Evolutionary conservation across 2,888 invertebrate species (phyloP).

Genomic region (Acronicta leporina): DNA sequence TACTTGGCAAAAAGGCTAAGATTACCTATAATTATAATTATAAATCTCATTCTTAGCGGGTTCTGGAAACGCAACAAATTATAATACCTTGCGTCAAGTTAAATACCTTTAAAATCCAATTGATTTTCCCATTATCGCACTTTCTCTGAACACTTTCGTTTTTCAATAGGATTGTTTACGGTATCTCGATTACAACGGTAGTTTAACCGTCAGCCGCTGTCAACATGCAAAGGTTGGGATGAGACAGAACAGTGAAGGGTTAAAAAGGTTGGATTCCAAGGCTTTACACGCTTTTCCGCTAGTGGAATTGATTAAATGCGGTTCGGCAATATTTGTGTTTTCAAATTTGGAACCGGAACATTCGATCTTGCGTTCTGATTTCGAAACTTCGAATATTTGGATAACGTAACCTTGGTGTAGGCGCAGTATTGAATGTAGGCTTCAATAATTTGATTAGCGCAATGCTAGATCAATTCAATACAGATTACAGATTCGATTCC

Average conservation of each 20-base stretch:
- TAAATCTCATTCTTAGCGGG: too few species aligned
- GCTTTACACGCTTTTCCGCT: not conserved
- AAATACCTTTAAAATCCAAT: conserved; percentile 28
- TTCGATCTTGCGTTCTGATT: not conserved
- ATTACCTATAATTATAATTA: too few species aligned
- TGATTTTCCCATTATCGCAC: conserved; percentile 50
- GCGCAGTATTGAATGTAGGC: too few species aligned
- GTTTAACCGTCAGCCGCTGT: conserved; percentile 2
- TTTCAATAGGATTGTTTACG: conserved; percentile 36
- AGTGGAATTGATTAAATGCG: not conserved
- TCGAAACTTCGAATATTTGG: too few species aligned
- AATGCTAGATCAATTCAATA: too few species aligned
- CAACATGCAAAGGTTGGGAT: not conserved
- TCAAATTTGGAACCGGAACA: not conserved
- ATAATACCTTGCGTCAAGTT: not conserved
- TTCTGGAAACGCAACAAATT: too few species aligned
- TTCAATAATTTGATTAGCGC: too few species aligned
- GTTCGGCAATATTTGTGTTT: conserved; percentile 1
- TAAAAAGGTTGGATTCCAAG: not conserved
- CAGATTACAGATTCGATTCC: too few species aligned
- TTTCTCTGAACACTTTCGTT: conserved; percentile 56
- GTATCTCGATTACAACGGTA: conserved; percentile 18
- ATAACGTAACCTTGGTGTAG: too few species aligned
- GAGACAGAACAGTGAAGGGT: not conserved
- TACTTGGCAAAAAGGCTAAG: too few species aligned